Evolutionary conservation across 2,113 vertebrate genomes (phyloP).

Genomic region (Pogona vitticeps): DNA sequence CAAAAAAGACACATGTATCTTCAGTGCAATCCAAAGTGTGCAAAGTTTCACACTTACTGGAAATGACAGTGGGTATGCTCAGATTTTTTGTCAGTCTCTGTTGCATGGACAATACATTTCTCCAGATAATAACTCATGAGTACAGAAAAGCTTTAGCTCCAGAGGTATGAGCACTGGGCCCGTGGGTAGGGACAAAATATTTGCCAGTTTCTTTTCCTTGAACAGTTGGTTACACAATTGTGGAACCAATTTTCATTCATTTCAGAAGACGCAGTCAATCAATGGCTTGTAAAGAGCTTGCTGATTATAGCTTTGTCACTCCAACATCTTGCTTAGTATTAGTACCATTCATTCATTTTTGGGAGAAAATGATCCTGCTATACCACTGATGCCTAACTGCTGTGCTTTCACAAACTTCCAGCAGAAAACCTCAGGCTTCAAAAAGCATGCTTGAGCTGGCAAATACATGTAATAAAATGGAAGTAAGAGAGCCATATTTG

Average conservation of each 20-base stretch:
- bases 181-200: background rate
- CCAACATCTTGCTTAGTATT: background rate
- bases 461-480: accelerated
- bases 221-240: background rate
- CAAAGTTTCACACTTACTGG: slow-evolving; percentile 49
- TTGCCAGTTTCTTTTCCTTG: background rate
- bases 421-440: background rate
- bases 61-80: slow-evolving; percentile 56
- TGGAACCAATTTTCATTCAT: background rate
- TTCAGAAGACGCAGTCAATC: slow-evolving; percentile 49
- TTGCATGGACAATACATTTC: slow-evolving; percentile 42
- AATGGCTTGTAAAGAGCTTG: slow-evolving; percentile 46
- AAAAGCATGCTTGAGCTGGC: background rate
- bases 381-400: background rate
- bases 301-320: slow-evolving; percentile 56
- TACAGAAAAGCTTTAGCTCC: slow-evolving; percentile 23
- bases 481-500: slow-evolving; percentile 2
- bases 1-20: slow-evolving; percentile 40
- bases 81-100: slow-evolving; percentile 26
- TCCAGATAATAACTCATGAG: background rate
- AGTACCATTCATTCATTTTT: background rate
- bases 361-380: background rate
- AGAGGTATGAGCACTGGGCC: accelerated
- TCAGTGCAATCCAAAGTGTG: slow-evolving; percentile 37
- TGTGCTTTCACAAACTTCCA: background rate